phyloP scores from a whole-genome alignment of 92 coral and sea anemone genomes.

The Palythoa caribaeorum region DNA sequence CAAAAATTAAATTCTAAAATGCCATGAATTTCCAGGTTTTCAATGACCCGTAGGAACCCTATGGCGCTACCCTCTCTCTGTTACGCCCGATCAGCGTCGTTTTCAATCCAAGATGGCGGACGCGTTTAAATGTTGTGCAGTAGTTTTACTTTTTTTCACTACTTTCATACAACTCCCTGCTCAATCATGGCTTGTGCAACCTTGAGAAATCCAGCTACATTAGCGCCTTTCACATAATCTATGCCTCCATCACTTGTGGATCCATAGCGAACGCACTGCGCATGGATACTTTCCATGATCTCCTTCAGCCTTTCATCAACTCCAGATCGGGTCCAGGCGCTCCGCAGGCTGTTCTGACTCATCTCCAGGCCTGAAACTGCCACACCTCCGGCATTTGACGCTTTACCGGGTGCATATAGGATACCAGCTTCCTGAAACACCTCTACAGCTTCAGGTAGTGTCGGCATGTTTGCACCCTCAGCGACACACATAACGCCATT shows the following conservation, averaged over 20 bases:
- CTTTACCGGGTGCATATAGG: slow-evolving; percentile 89
- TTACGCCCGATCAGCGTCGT: too few species aligned
- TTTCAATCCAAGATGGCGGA: too few species aligned
- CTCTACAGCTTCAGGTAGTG: slow-evolving; percentile 82
- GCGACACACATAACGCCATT: slow-evolving; percentile 87
- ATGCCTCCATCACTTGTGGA: slow-evolving; percentile 62
- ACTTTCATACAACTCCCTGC: slow-evolving; percentile 78
- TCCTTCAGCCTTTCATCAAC: slow-evolving; percentile 90
- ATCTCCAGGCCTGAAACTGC: slow-evolving; percentile 97
- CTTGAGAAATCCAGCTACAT: slow-evolving; percentile 87
- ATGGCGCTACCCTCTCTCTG: too few species aligned
- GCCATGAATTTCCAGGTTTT: too few species aligned
- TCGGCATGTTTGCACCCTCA: slow-evolving; percentile 93
- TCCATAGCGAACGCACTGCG: slow-evolving; percentile 79
- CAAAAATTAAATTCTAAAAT: too few species aligned
- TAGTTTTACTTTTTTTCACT: too few species aligned
- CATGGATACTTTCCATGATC: slow-evolving; percentile 88
- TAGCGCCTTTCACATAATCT: slow-evolving; percentile 90
- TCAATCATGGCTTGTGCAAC: slow-evolving; percentile 89
- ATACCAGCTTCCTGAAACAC: slow-evolving; percentile 74
- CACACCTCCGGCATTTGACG: slow-evolving; percentile 93
- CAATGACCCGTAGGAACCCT: too few species aligned
- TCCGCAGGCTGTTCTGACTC: slow-evolving; percentile 92
- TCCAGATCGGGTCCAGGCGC: slow-evolving; percentile 88
- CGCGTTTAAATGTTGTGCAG: not conserved